Evolutionary conservation across 2,888 invertebrate genomes (phyloP), one percentile per base, ranked within the genome.

Genomic region (Rhorus exstirpatorius): DNA sequence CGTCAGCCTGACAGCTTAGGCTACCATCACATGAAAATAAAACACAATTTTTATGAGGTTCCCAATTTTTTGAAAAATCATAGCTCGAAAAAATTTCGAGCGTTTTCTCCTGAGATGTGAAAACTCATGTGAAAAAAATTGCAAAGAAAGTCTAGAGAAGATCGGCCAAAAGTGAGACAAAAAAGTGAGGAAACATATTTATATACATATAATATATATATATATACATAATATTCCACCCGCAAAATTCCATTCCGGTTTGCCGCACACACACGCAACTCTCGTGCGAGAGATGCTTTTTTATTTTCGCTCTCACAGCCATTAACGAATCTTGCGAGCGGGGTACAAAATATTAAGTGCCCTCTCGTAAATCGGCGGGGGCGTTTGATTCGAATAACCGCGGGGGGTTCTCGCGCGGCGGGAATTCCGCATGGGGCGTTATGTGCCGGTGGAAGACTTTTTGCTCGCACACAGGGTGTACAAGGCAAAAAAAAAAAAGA

Each of bases 261-360:
- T 58, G 10, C 24, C 24, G 35, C 41, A 19, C 21, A 35, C 14
- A 51, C 55, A 17, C 51, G 17, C 60, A 61, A 24, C 31, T 17
- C 58, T 3, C 53, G 31, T 12, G 41, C 21, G 19, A 38, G 19
- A 10, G 1, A 4, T 17, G 46, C 6, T 1, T 14, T 6, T 8
- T 3, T 21, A 4, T 19, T 72, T 61, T 63, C 41, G 51, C 51
- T 41, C 63, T 41, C 58, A 85, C 87, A 87, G 86, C 87, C 89
- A 89, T 90, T 89, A 89, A 89, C 88, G 87, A 88, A 90, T 88
- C 87, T 88, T 86, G 82, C 86, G n/a, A 86, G 85, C 81, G 84
- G 83, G 81, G 82, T 70, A 83, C 85, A 84, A 85, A 86, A 87
- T 87, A 90, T 89, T 87, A 87, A 90, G 87, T 87, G 86, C 85